Conservation (phyloP, 2,113 vertebrate genomes). For the Triplophysa rosa region DNA sequence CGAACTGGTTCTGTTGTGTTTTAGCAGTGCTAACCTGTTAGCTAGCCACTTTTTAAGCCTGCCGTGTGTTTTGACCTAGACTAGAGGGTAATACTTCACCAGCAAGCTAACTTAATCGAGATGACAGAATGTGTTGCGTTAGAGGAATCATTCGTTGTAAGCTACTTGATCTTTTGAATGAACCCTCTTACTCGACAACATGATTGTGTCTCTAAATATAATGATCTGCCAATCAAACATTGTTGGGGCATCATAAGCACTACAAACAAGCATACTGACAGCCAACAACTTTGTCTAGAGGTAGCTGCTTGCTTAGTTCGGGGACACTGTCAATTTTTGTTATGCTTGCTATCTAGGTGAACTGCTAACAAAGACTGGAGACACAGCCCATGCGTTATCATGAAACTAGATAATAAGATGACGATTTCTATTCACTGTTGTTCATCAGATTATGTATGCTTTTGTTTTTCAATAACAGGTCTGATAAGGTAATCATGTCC, state of each 20-base stretch:
- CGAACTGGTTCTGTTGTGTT: neutral
- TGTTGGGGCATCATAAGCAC: neutral
- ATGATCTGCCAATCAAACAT: neutral
- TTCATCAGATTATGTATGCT: neutral
- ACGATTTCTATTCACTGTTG: constrained; percentile 3
- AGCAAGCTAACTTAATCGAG: constrained; percentile 44
- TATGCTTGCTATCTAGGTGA: neutral
- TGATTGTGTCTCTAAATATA: neutral
- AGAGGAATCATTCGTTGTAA: too few relatives aligned
- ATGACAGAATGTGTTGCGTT: neutral
- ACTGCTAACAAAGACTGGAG: neutral
- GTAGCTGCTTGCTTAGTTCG: too few relatives aligned
- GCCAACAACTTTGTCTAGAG: too few relatives aligned
- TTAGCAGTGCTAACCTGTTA: neutral
- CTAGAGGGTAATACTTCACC: constrained; percentile 2
- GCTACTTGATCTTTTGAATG: neutral
- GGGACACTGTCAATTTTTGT: too few relatives aligned
- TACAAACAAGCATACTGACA: neutral
- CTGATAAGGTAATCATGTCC: constrained; percentile 71
- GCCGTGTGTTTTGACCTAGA: neutral
- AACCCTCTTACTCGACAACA: neutral
- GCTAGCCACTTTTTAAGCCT: constrained; percentile 1
- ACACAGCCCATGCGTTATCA: neutral
- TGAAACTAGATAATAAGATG: neutral
- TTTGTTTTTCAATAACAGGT: constrained; percentile 8